Evolutionary conservation across 2,113 vertebrate genomes (phyloP).

Genomic region (Conger conger): DNA sequence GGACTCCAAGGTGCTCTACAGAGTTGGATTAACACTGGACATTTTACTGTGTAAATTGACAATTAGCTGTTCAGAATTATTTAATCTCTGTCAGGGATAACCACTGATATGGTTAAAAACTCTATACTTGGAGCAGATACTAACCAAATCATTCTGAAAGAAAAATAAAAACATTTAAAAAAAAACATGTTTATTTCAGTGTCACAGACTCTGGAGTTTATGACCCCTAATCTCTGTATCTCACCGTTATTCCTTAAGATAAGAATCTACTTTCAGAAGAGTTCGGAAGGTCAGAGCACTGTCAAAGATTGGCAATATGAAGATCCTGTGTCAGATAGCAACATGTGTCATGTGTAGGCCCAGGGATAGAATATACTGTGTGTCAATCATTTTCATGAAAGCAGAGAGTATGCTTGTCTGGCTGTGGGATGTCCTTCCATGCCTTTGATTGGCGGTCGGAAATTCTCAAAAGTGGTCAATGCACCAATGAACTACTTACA

Average conservation of each 20-base stretch:
- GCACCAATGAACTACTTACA: neutral
- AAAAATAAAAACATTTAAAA: too few species aligned
- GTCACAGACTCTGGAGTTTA: neutral
- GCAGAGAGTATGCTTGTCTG: neutral
- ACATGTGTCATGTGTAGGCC: neutral
- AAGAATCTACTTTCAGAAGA: neutral
- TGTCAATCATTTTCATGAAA: neutral
- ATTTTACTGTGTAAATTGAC: too few species aligned
- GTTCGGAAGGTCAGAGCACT: neutral
- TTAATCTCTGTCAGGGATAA: neutral
- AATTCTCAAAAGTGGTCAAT: neutral
- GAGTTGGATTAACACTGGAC: too few species aligned
- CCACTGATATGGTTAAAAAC: neutral
- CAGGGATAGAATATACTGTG: neutral
- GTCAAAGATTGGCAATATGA: neutral
- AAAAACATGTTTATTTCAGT: neutral
- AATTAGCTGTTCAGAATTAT: neutral
- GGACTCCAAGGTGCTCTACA: too few species aligned
- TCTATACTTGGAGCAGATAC: neutral
- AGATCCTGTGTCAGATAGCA: neutral
- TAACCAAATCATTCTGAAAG: neutral
- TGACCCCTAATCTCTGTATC: too few species aligned
- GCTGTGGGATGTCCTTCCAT: neutral
- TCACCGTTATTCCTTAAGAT: too few species aligned
- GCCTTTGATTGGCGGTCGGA: neutral